Base-by-base conservation (phyloP, 1,140 invertebrate genomes). In the Drosophila ironensis region DNA sequence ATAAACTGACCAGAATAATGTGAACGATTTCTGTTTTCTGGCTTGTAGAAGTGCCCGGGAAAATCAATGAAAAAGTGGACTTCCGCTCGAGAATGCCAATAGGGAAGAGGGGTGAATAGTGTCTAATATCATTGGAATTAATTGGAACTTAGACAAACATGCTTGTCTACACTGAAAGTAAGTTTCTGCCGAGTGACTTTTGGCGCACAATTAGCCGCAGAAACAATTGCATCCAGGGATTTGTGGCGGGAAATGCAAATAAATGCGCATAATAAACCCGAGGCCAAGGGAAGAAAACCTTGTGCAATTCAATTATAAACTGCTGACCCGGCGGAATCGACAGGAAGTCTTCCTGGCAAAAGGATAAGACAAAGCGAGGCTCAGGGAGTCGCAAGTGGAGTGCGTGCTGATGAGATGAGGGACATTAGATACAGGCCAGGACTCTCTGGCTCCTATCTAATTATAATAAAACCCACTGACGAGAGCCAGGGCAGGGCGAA, bases 241-340 rank as follows among this genome's bases (percentile, higher is more conserved):
- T 78, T 78, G 67, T 48, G 72, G 64, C 4, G 20, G 35, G 9
- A 71, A 72, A 82, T 84, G 80, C 69, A 84, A 82, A 82, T 84
- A 56, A 72, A 82, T 70, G 57, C 52, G 59, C 48, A 84, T 82
- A 78, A 54, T 67, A 78, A 78, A 66, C 54, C 46, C n/a, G 14
- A 20, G 6, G 9, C 42, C 16, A 51, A 48, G n/a, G n/a, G n/a
- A n/a, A 53, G 61, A 51, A 48, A 35, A 46, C 64, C 52, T 47
- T 57, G 61, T 77, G 66, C 59, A 76, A 88, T 88, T 88, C 84
- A 88, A 88, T 88, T 88, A 88, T 80, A 88, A 88, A 88, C 48
- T 76, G 84, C 78, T 84, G 84, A 84, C 40, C 57, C 60, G 20
- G 25, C 41, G 35, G 19, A 28, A 60, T 74, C 56, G 78, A 54